These are phyloP conservation scores for Adelges cooleyi DNA, from an alignment of 1,140 invertebrate species.

Conservation along the genomic window DNA sequence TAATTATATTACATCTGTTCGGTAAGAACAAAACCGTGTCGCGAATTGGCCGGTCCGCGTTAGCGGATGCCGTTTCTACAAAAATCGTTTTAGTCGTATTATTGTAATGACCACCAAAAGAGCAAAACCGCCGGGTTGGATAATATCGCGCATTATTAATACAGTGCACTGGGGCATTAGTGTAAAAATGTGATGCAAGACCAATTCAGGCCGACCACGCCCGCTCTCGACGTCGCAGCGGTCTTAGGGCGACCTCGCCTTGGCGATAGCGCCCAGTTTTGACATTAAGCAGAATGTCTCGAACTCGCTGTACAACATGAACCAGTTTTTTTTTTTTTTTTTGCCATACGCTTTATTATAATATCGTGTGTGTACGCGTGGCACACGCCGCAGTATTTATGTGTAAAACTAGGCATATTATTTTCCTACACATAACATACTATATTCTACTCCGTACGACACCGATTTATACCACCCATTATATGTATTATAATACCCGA, in stretches of 20 bases:
- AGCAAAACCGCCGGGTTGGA: background rate
- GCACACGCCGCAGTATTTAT: background rate
- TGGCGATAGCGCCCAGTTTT: slow-evolving; percentile 3
- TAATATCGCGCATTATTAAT: background rate
- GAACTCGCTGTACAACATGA: background rate
- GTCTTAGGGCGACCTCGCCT: slow-evolving; percentile 14
- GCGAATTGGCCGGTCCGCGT: no score
- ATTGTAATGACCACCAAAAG: background rate
- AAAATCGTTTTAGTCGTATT: no score
- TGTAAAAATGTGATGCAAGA: slow-evolving; percentile 13
- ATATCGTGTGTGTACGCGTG: background rate
- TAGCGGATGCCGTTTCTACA: no score
- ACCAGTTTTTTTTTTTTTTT: slow-evolving; percentile 23
- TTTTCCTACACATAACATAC: no score
- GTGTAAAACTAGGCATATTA: no score
- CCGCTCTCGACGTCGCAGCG: background rate
- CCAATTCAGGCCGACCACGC: slow-evolving; percentile 23
- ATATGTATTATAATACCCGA: no score
- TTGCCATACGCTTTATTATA: slow-evolving; percentile 1
- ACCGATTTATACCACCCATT: no score
- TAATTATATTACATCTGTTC: no score
- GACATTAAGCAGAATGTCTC: slow-evolving; percentile 4
- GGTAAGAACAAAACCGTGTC: no score
- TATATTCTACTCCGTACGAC: no score
- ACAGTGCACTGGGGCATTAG: no score